A percentile compares a stretch with the other conserved stretches of the same genome.
These are phyloP conservation scores for Sinohyriopsis cumingii DNA, from an alignment of 2,888 invertebrate genomes.

Conservation along the genomic window DNA sequence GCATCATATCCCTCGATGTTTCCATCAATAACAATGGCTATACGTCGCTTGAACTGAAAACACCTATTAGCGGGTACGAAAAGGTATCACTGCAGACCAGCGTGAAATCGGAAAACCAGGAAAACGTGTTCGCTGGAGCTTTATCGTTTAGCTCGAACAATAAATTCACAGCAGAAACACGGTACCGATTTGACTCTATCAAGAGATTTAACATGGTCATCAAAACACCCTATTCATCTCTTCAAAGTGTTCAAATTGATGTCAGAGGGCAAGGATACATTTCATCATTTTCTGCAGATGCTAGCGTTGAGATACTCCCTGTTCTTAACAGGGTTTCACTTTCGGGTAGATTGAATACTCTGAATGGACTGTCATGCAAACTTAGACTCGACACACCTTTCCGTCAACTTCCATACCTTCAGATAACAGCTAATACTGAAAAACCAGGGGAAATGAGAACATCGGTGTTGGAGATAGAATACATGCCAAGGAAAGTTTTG, in stretches of 20 bases:
- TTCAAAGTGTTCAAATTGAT: conserved; percentile 8
- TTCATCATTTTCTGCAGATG: conserved; percentile 20
- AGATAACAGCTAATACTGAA: conserved; percentile 26
- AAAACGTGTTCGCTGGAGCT: too few species aligned
- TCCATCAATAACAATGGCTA: conserved; percentile 21
- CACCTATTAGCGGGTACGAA: background rate
- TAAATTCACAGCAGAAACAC: conserved; percentile 17
- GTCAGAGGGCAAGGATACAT: conserved; percentile 7
- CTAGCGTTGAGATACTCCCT: conserved; percentile 37
- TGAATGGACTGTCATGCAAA: conserved; percentile 29
- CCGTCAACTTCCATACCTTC: conserved; percentile 28
- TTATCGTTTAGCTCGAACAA: too few species aligned
- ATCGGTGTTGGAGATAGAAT: conserved; percentile 19
- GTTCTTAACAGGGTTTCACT: conserved; percentile 27
- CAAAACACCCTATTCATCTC: conserved; percentile 23
- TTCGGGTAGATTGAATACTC: conserved; percentile 20
- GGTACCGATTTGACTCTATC: conserved; percentile 16
- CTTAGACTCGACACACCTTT: conserved; percentile 42
- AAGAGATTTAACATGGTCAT: conserved; percentile 28
- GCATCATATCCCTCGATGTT: conserved; percentile 10
- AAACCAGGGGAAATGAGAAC: conserved; percentile 12
- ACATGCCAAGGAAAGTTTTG: conserved; percentile 9
- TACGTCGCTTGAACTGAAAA: background rate
- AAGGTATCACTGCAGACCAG: conserved; percentile 23
- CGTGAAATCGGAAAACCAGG: too few species aligned